These are phyloP conservation scores for Galendromus occidentalis DNA, from an alignment of 1,140 invertebrate species.

Conservation along the genomic window DNA sequence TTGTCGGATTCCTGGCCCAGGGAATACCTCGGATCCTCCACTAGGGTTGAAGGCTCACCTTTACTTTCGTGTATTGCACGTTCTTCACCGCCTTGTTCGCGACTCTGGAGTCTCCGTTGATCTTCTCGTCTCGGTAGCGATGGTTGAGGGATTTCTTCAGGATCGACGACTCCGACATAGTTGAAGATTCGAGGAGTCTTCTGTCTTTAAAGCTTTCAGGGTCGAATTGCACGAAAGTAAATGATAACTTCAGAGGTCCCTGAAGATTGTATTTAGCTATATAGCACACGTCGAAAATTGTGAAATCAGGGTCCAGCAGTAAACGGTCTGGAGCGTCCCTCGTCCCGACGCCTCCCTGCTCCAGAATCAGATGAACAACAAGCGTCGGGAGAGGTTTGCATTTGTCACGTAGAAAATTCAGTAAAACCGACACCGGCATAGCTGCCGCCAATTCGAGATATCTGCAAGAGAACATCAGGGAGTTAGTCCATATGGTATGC, in stretches of 20 bases:
- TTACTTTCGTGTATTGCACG: too few relatives aligned
- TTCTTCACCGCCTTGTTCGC: too few relatives aligned
- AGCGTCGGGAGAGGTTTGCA: not conserved
- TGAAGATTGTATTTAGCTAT: conserved; percentile 2
- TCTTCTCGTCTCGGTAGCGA: too few relatives aligned
- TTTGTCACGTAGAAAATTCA: not conserved
- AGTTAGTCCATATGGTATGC: too few relatives aligned
- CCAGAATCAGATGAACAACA: not conserved
- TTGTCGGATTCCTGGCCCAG: too few relatives aligned
- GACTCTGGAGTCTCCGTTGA: too few relatives aligned
- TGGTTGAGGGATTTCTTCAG: too few relatives aligned
- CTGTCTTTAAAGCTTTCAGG: not conserved
- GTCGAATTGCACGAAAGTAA: conserved; percentile 1
- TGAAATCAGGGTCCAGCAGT: conserved; percentile 2
- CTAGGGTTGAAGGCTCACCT: too few relatives aligned
- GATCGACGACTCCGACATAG: too few relatives aligned
- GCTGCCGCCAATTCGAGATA: not conserved
- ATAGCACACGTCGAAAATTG: conserved; percentile 2
- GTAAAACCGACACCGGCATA: not conserved
- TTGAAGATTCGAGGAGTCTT: not conserved
- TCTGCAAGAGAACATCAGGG: not conserved
- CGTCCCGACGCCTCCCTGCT: not conserved
- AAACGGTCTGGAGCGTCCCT: not conserved
- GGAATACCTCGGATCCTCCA: too few relatives aligned
- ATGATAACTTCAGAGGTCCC: not conserved